Conservation (phyloP, 2,888 invertebrate species). For the Dugesia japonica region DNA sequence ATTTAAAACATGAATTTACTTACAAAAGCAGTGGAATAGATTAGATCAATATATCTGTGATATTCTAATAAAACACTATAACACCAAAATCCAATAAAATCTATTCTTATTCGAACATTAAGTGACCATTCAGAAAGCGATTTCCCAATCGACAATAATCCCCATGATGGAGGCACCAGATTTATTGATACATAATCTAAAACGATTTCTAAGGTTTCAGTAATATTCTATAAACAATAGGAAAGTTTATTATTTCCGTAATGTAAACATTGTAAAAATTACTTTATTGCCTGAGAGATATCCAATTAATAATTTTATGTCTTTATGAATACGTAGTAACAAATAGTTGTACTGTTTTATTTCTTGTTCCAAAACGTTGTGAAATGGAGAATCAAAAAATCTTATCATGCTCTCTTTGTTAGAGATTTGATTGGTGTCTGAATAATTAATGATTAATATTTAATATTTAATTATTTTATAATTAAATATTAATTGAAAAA, state of each 20-base stretch:
- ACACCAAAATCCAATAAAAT: background rate
- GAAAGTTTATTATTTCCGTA: no score
- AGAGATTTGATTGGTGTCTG: no score
- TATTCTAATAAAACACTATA: background rate
- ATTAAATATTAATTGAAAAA: no score
- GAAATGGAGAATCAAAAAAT: constrained; percentile 42
- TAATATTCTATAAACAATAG: background rate
- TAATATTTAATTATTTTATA: no score
- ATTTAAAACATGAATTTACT: no score
- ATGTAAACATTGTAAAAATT: no score
- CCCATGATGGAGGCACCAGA: background rate
- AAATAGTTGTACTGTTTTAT: constrained; percentile 44
- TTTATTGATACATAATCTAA: background rate
- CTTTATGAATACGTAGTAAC: constrained; percentile 40
- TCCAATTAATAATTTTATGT: constrained; percentile 39
- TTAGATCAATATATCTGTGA: background rate
- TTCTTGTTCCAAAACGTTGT: constrained; percentile 46
- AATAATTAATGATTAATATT: no score
- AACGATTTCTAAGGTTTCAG: background rate
- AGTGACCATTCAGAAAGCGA: background rate
- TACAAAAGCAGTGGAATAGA: background rate
- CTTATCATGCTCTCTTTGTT: no score
- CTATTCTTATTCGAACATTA: background rate
- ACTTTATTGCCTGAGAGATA: constrained; percentile 41
- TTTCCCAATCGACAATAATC: background rate